These are phyloP conservation scores for Netelia melanura DNA, from an alignment of 2,888 invertebrate genomes.

Conservation along the genomic window DNA sequence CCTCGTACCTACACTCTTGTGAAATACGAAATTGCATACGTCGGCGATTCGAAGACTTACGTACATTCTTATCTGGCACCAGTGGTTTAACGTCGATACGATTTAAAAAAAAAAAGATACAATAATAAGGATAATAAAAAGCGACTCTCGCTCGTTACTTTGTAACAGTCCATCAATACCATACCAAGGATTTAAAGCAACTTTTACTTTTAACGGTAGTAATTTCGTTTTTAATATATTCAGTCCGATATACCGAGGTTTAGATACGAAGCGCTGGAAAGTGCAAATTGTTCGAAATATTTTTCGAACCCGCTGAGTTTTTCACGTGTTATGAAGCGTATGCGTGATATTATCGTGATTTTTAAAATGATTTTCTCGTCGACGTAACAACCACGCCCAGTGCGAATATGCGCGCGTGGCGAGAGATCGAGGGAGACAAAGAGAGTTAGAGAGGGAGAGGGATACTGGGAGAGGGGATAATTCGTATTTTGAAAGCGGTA, in stretches of 20 bases:
- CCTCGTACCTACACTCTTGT: conserved; percentile 9
- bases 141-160: background rate
- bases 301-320: background rate
- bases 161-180: background rate
- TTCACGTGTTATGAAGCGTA: conserved; percentile 12
- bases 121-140: background rate
- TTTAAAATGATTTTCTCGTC: conserved; percentile 43
- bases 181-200: background rate
- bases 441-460: background rate
- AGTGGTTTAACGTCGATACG: background rate
- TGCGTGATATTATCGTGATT: conserved; percentile 19
- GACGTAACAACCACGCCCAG: conserved; percentile 23
- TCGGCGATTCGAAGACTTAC: background rate
- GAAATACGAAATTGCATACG: conserved; percentile 15
- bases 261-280: conserved; percentile 7
- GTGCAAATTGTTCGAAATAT: background rate
- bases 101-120: background rate
- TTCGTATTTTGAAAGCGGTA: conserved; percentile 47
- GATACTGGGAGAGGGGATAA: background rate
- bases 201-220: background rate
- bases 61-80: background rate
- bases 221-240: background rate
- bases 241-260: background rate
- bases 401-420: background rate
- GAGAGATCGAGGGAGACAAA: background rate